Base-by-base conservation (phyloP, 2,888 invertebrate genomes). In the Apamea crenata region DNA sequence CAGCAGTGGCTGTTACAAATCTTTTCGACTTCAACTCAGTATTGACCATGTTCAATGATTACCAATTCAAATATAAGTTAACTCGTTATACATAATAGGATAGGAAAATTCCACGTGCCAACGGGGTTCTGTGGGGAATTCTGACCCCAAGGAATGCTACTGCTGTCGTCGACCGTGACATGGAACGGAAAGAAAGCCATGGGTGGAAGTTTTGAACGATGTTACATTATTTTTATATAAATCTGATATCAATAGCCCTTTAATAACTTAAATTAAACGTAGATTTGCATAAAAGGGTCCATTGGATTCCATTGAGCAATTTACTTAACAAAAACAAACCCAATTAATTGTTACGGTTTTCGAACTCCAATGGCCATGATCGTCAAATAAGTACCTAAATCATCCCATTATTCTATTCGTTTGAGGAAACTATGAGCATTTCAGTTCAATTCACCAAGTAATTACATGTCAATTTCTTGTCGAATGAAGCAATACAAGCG, bases 241-340 rank as follows among this genome's bases (percentile, higher is more conserved):
- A 61, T 36, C 67, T 82, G 32, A 44, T 40, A 82, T 36, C 66
- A 76, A 67, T 61, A 77, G 4, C n/a, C 59, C n/a, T 8, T 29
- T 36, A 32, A 14, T 70, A 70, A 69, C 7, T n/a, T 65, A 73
- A 74, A 40, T 47, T 66, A 40, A 50, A 32, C 21, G 12, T 61
- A 36, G 18, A 80, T 80, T 80, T 83, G 53, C 84, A 71, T 67
- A 70, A 81, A 83, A 85, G 59, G 73, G 47, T 81, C 18, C 18
- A 44, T 65, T 53, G 56, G 44, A 72, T 32, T 32, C n/a, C 29
- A 67, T 16, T 21, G 29, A 40, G 18, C 36, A 66, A 68, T 84
- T 76, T 72, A 56, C 25, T 76, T 76, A 16, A 69, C 72, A 85
- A 77, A 83, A 77, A 85, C 68, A 81, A 59, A 80, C 68, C 21